A percentile compares a stretch with the other conserved stretches of the same genome.
Evolutionary conservation across 2,113 vertebrate species (phyloP).

Genomic region (Urocynchramus pylzowi): DNA sequence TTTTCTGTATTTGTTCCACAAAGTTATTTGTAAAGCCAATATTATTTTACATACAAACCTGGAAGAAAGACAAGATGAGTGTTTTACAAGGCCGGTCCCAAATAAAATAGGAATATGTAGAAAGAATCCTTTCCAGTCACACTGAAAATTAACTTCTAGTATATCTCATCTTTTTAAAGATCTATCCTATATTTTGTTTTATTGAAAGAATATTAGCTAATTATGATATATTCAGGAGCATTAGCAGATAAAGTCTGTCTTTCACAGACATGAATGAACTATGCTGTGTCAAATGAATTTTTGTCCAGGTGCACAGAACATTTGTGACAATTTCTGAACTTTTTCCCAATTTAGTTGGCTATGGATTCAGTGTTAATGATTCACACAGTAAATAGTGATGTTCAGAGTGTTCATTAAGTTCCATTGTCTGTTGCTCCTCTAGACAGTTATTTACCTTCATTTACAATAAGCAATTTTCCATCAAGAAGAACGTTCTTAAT

Average conservation of each 20-base stretch:
- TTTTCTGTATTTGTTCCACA: constrained; percentile 14
- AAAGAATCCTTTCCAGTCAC: not conserved
- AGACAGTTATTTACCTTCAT: constrained; percentile 16
- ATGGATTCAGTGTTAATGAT: not conserved
- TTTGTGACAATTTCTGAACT: not conserved
- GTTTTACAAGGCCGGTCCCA: not conserved
- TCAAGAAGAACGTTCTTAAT: not conserved
- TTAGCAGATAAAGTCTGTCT: not conserved
- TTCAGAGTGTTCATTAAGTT: constrained; percentile 20
- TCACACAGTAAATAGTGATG: constrained; percentile 1
- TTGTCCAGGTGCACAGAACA: not conserved
- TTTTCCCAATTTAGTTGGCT: not conserved
- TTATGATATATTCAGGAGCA: not conserved
- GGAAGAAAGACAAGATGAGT: not conserved
- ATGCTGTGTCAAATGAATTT: not conserved
- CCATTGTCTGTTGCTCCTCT: not conserved
- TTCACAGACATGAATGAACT: not conserved
- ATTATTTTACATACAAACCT: not conserved
- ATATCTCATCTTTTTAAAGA: not conserved
- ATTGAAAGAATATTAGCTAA: not conserved
- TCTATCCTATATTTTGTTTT: not conserved
- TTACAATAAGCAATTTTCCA: not conserved
- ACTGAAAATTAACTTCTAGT: not conserved
- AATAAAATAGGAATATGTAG: not conserved
- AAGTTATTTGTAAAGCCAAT: not conserved